Percentiles rank a stretch among this genome's conserved stretches.
phyloP scores from a whole-genome alignment of 1,140 invertebrate genomes.

The Diorhabda elongata region DNA sequence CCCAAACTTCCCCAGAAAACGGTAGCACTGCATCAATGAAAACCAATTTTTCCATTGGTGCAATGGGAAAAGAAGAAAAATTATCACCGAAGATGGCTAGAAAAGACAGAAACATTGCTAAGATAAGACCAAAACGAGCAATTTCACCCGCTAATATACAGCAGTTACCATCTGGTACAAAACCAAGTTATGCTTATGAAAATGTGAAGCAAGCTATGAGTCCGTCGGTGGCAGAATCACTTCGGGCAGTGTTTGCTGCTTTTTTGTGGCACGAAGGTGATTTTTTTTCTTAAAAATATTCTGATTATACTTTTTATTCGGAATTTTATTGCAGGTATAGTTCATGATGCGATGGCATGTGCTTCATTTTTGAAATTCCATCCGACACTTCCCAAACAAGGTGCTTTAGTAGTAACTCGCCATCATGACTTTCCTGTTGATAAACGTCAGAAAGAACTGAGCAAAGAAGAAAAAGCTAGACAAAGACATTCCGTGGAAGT shows the following conservation, averaged over 20 bases:
- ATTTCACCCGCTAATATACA: constrained; percentile 57
- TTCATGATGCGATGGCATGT: constrained; percentile 96
- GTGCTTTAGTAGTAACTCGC: constrained; percentile 68
- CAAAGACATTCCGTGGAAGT: constrained; percentile 87
- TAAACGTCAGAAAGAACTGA: constrained; percentile 50
- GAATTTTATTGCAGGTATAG: constrained; percentile 57
- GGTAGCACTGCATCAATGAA: constrained; percentile 50
- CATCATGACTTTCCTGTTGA: constrained; percentile 42
- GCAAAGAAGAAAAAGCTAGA: constrained; percentile 58
- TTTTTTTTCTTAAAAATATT: not conserved
- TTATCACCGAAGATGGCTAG: constrained; percentile 61
- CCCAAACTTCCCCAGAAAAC: constrained; percentile 71
- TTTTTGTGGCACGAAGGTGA: constrained; percentile 92
- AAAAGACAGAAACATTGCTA: constrained; percentile 55
- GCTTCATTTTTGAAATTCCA: constrained; percentile 95
- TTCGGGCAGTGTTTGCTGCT: constrained; percentile 91
- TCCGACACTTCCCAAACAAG: constrained; percentile 77
- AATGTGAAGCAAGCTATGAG: constrained; percentile 79
- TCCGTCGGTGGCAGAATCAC: constrained; percentile 87
- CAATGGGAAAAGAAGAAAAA: constrained; percentile 54
- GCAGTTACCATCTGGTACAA: constrained; percentile 40
- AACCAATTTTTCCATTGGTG: constrained; percentile 61
- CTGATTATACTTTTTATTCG: no score
- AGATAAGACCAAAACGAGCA: constrained; percentile 56
- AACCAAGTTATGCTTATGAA: constrained; percentile 44